Evolutionary conservation across 2,888 invertebrate genomes (phyloP).

Genomic region (Tethea ocularis): DNA sequence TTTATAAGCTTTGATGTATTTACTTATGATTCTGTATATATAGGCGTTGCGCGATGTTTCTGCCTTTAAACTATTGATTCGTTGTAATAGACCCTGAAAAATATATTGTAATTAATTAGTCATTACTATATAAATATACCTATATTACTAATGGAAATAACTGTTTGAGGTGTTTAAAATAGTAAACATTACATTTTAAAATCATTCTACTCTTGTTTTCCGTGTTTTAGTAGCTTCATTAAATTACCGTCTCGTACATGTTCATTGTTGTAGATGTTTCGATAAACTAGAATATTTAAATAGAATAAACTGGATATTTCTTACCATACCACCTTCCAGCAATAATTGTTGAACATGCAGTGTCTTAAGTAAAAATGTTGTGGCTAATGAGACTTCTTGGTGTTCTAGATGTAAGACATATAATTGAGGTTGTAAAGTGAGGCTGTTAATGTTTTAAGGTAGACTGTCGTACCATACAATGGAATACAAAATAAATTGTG

Average conservation of each 20-base stretch:
- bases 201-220: no score
- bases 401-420: slow-evolving; percentile 50
- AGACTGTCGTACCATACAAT: slow-evolving; percentile 45
- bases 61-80: slow-evolving; percentile 3
- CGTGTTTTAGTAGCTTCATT: no score
- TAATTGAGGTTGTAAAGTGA: slow-evolving; percentile 70
- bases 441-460: slow-evolving; percentile 61
- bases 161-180: no score
- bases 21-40: slow-evolving; percentile 4
- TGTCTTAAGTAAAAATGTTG: slow-evolving; percentile 73
- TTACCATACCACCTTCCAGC: slow-evolving; percentile 37
- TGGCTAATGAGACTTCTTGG: slow-evolving; percentile 56
- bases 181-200: no score
- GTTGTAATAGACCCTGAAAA: not conserved
- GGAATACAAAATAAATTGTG: not conserved
- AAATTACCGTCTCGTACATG: no score
- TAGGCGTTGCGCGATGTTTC: not conserved
- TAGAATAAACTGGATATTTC: not conserved
- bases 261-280: not conserved
- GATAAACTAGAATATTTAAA: not conserved
- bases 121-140: slow-evolving; percentile 10
- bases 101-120: not conserved
- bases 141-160: slow-evolving; percentile 10
- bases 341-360: slow-evolving; percentile 60
- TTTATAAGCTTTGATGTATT: not conserved